Base-by-base conservation (phyloP, 2,113 vertebrate species). In the Piaya cayana region DNA sequence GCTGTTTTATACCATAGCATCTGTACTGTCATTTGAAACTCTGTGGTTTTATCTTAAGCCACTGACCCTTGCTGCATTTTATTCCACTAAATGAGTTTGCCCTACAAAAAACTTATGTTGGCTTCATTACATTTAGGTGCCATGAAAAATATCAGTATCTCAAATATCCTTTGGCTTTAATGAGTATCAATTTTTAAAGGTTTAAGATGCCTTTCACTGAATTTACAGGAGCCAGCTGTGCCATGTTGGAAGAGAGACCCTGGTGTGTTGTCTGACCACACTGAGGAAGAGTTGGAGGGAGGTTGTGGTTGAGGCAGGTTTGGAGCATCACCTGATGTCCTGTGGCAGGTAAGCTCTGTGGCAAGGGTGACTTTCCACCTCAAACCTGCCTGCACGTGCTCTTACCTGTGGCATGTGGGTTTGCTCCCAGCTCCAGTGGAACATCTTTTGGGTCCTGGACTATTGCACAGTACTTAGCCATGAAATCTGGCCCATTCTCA, bases 81-180 rank as follows among this genome's bases (percentile, higher is more conserved):
- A 8, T 23, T 17, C 47, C 13, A 58, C 76, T 72, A 6, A 3
- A 37, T 6, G 10, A 45, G 22, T 3, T n/a, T 3, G 27, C 47
- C 58, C 81, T 6, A 1, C 43, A 16, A 11, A 14, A 43, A 68
- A 63, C 25, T 9, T 43, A 2, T 37, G 5, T 64, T 14, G 39
- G 15, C 55, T 50, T 13, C 2, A 2, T 39, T 30, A 18, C 39
- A 22, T 9, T 2, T 5, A 1, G 4, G n/a, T 21, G 13, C 30
- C 65, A 5, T 8, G 1, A 10, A 21, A 9, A 10, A 8, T 5
- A 9, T 9, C 1, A 2, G 7, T 3, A 19, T 18, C 30, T 15
- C 64, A 10, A 8, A 62, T 25, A 0, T 21, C 34, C 74, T 47
- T 45, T 5, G 39, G 22, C 27, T 34, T 9, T 6, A 22, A 27